Base-by-base conservation (phyloP, 2,888 invertebrate genomes). In the Eupithecia subfuscata region DNA sequence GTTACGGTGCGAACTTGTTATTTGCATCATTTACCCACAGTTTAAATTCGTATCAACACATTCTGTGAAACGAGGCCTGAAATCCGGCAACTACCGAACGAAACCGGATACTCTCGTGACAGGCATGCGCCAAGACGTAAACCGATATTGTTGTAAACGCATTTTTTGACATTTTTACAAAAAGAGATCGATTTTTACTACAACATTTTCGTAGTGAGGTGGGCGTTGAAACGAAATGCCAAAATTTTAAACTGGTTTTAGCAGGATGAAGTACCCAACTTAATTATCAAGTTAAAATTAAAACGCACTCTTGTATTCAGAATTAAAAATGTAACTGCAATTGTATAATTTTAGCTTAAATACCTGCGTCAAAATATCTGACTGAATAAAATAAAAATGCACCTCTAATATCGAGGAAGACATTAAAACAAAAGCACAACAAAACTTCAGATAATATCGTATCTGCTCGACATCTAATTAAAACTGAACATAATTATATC, bases 401-500 rank as follows among this genome's bases (percentile, higher is more conserved):
- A 67, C 12, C 40, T n/a, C 5, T 60, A 25, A 60, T 60, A 60
- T 60, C 68, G 68, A 40, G 68, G 14, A 14, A 16, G 22, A 68
- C 6, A 37, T 40, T 12, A 40, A 68, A 68, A 68, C 45, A 45
- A 68, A 68, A 68, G 43, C 68, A 68, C 16, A 22, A 68, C 40
- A 43, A 43, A 69, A n/a, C 45, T 37, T 67, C 63, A 77, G 81
- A 82, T 82, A 82, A 79, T 78, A 83, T 81, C 82, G 73, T 78
- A 79, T 81, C 79, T 83, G 79, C 80, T 82, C 81, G 81, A 80
- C 78, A 81, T 86, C 88, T 89, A 90, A 90, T 91, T 90, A 90
- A 87, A 89, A 86, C 82, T 84, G 88, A 88, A 86, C 85, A 83
- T 82, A 84, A 84, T 86, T 91, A 91, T 91, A 92, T 92, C 92